Conservation (phyloP, 92 coral and sea anemone species). For the Phenganax stokvisi region DNA sequence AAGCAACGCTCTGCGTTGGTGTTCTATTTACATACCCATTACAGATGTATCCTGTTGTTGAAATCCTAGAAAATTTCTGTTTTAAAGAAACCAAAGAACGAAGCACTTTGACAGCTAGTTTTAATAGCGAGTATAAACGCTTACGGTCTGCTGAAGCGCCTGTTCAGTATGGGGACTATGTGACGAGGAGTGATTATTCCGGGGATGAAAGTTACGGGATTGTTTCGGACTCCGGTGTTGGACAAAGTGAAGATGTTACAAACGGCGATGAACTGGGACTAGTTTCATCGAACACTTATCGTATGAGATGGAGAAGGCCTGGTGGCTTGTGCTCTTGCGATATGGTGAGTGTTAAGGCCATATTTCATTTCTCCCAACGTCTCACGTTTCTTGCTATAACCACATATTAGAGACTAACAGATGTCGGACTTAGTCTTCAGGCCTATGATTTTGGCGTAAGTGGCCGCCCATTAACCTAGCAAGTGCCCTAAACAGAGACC, state of each 20-base stretch:
- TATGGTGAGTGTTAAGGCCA: constrained; percentile 10
- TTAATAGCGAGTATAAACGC: background rate
- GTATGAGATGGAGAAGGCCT: constrained; percentile 49
- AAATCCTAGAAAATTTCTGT: constrained; percentile 71
- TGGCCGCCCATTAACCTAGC: no score
- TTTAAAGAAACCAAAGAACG: constrained; percentile 49
- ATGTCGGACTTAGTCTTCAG: no score
- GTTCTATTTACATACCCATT: constrained; percentile 84
- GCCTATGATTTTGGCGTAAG: no score
- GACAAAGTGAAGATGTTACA: background rate
- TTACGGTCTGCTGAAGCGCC: background rate
- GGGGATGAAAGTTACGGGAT: background rate
- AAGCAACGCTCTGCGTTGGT: constrained; percentile 64
- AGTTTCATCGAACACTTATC: constrained; percentile 44
- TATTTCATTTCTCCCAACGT: no score
- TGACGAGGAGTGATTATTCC: no score
- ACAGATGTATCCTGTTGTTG: constrained; percentile 77
- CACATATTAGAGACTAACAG: no score
- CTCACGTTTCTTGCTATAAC: no score
- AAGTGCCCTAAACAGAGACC: no score
- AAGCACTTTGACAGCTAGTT: constrained; percentile 6
- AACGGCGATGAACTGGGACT: constrained; percentile 56
- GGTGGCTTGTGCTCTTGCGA: constrained; percentile 11
- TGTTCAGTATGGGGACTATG: constrained; percentile 3
- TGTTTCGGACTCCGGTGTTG: background rate